Evolutionary conservation across 2,797 vertebrate species (phyloP).

Genomic region (Gallirallus australis): DNA sequence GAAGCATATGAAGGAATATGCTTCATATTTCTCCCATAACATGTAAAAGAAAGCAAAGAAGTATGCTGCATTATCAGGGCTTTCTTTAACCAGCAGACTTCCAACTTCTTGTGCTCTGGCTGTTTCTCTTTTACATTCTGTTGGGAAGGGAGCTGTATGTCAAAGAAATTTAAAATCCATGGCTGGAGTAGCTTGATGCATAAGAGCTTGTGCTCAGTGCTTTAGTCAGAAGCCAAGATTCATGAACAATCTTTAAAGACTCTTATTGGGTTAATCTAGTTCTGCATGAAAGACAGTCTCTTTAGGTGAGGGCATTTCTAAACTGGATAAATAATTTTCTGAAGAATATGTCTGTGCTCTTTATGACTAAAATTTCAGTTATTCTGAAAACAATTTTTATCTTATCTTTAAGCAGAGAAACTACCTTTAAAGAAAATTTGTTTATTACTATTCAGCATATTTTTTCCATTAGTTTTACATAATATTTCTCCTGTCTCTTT

Average conservation of each 20-base stretch:
- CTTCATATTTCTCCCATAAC: background rate
- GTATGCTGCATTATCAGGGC: background rate
- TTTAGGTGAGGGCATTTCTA: background rate
- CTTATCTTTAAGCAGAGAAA: background rate
- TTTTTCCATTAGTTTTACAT: background rate
- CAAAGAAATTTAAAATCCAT: slow-evolving; percentile 22
- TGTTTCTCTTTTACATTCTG: background rate
- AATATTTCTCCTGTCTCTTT: background rate
- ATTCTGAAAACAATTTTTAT: background rate
- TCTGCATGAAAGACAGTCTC: background rate
- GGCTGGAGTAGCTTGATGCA: background rate
- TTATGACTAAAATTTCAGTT: background rate
- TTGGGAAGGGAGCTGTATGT: background rate
- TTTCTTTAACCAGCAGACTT: background rate
- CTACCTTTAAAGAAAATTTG: background rate
- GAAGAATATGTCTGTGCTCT: background rate
- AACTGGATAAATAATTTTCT: background rate
- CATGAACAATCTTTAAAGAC: background rate
- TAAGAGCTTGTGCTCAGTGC: background rate
- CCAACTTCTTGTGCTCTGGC: background rate
- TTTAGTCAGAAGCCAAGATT: background rate
- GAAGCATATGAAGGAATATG: background rate
- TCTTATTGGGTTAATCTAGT: background rate
- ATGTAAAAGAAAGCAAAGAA: background rate
- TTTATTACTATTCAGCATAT: background rate